phyloP scores from a whole-genome alignment of 2,888 invertebrate genomes.

The Mythimna pallens region DNA sequence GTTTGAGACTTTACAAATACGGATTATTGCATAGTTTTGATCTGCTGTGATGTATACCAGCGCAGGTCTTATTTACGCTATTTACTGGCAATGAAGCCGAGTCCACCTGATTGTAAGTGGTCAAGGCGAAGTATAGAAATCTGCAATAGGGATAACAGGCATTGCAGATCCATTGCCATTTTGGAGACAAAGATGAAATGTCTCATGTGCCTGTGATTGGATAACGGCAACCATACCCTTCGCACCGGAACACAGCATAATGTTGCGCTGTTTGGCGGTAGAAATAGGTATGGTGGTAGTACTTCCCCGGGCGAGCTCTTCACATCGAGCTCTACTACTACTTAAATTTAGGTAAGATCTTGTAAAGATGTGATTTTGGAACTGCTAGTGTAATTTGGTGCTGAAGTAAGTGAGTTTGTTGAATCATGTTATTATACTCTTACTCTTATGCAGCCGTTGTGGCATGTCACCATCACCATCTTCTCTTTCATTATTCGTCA shows the following conservation, averaged over 20 bases:
- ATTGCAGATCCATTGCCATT: not conserved
- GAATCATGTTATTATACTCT: not conserved
- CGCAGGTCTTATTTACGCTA: not conserved
- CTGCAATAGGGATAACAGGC: not conserved
- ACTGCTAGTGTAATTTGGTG: not conserved
- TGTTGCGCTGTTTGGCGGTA: conserved; percentile 30
- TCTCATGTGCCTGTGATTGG: conserved; percentile 18
- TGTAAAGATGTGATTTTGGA: not conserved
- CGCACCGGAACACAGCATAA: conserved; percentile 23
- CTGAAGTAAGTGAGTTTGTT: no score
- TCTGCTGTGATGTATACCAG: not conserved
- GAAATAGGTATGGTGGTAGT: conserved; percentile 44
- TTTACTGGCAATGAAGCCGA: not conserved
- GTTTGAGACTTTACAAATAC: not conserved
- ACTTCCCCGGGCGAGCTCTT: conserved; percentile 39
- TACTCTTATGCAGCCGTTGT: no score
- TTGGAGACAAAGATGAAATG: conserved; percentile 8
- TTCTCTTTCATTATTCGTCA: no score
- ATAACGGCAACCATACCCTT: conserved; percentile 28
- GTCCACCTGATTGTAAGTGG: conserved; percentile 11
- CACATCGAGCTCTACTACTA: conserved; percentile 27
- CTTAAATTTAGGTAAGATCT: not conserved
- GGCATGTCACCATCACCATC: no score
- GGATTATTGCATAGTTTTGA: not conserved
- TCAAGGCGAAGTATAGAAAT: not conserved